Evolutionary conservation across 2,113 vertebrate species (phyloP).

Genomic region (Psittacula cyanocephala): DNA sequence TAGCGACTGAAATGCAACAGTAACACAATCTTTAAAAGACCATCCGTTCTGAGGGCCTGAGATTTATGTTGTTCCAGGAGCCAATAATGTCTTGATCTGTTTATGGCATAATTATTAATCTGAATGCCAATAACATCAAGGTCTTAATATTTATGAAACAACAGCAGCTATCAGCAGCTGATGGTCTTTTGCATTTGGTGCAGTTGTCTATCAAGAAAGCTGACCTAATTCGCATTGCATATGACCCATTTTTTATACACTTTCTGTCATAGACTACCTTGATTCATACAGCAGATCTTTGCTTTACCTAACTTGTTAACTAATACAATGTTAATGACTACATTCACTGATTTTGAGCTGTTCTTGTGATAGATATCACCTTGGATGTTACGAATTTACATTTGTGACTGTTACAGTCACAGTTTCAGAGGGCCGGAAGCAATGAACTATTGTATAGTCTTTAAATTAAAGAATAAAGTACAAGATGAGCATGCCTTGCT

Average conservation of each 20-base stretch:
- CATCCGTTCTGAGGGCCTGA: not conserved
- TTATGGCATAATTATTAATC: not conserved
- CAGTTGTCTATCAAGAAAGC: not conserved
- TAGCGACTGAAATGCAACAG: not conserved
- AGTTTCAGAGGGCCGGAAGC: not conserved
- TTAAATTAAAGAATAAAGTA: not conserved
- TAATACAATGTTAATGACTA: not conserved
- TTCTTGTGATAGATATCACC: not conserved
- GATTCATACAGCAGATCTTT: not conserved
- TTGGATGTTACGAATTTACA: not conserved
- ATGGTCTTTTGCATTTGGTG: not conserved
- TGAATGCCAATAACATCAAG: not conserved
- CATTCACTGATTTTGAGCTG: not conserved
- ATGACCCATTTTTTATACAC: accelerated
- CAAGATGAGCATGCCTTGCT: not conserved
- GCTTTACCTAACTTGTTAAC: not conserved
- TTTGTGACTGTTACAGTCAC: not conserved
- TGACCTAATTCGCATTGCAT: not conserved
- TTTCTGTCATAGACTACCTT: not conserved
- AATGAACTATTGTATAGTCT: not conserved
- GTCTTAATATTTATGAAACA: not conserved
- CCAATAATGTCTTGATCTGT: not conserved
- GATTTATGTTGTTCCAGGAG: not conserved
- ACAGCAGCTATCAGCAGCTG: not conserved
- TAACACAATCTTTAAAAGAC: not conserved